Evolutionary conservation across 64 coral and sea anemone genomes (phyloP).

Genomic region (Actinia equina): DNA sequence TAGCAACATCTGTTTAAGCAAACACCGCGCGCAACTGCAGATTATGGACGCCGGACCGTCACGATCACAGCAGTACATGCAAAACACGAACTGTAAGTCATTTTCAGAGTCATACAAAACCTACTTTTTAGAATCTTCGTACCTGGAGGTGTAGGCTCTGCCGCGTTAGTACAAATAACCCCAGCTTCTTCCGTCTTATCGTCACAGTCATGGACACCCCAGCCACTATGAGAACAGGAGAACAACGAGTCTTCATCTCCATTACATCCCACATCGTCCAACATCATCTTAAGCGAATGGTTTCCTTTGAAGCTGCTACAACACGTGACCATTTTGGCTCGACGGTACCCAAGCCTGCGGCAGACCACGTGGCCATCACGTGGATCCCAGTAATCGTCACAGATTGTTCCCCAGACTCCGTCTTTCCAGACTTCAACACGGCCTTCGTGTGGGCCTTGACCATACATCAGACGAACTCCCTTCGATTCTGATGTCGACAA

Average conservation of each 20-base stretch:
- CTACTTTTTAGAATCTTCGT: neutral
- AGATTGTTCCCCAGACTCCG: conserved; percentile 50
- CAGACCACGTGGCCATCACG: conserved; percentile 47
- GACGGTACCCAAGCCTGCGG: conserved; percentile 38
- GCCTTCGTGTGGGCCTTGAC: conserved; percentile 20
- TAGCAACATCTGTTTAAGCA: too few relatives aligned
- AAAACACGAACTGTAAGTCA: neutral
- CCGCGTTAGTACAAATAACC: conserved; percentile 25
- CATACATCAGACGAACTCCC: conserved; percentile 18
- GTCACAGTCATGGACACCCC: conserved; percentile 41
- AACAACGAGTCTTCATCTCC: conserved; percentile 25
- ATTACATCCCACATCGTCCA: conserved; percentile 25
- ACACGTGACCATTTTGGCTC: conserved; percentile 21
- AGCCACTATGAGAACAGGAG: conserved; percentile 16
- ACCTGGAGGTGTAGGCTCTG: conserved; percentile 1
- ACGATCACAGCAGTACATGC: neutral
- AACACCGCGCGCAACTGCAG: too few relatives aligned
- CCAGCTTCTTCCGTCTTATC: conserved; percentile 32
- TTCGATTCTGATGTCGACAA: neutral
- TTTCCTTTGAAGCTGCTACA: conserved; percentile 4
- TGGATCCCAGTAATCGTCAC: conserved; percentile 43
- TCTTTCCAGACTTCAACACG: conserved; percentile 40
- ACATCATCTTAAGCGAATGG: conserved; percentile 9
- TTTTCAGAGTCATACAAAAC: neutral
- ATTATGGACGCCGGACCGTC: neutral